phyloP scores from a whole-genome alignment of 2,113 vertebrate genomes.

The Urocolius indicus region DNA sequence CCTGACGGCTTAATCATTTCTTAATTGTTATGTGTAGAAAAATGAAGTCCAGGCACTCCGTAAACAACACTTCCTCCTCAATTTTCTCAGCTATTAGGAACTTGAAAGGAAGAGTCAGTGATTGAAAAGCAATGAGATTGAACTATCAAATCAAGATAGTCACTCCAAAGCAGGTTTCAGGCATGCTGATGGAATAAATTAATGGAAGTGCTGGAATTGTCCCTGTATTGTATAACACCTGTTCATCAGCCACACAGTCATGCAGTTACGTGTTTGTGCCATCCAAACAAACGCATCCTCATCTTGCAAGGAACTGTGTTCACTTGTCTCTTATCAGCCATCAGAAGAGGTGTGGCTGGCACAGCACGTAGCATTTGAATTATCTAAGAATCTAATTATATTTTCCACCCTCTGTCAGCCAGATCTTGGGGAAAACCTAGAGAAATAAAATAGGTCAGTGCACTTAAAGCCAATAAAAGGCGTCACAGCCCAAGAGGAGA shows the following conservation, averaged over 20 bases:
- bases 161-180: background rate
- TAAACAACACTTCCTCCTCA: background rate
- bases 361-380: slow-evolving; percentile 16
- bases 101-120: background rate
- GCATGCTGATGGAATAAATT: background rate
- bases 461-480: background rate
- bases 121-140: background rate
- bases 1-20: background rate
- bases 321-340: slow-evolving; percentile 19
- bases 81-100: slow-evolving; percentile 7
- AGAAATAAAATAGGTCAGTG: slow-evolving; percentile 31
- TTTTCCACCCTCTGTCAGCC: slow-evolving; percentile 8
- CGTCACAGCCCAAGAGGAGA: background rate
- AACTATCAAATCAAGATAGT: background rate
- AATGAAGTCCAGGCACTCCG: background rate
- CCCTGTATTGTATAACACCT: slow-evolving; percentile 2
- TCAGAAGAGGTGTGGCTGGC: background rate
- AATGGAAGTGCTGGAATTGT: background rate
- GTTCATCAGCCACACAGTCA: slow-evolving; percentile 2
- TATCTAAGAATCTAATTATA: slow-evolving; percentile 29
- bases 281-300: background rate
- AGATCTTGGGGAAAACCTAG: background rate
- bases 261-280: background rate
- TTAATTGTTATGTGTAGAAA: background rate
- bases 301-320: background rate